phyloP scores from a whole-genome alignment of 2,888 invertebrate species.

The Rhorus exstirpatorius region DNA sequence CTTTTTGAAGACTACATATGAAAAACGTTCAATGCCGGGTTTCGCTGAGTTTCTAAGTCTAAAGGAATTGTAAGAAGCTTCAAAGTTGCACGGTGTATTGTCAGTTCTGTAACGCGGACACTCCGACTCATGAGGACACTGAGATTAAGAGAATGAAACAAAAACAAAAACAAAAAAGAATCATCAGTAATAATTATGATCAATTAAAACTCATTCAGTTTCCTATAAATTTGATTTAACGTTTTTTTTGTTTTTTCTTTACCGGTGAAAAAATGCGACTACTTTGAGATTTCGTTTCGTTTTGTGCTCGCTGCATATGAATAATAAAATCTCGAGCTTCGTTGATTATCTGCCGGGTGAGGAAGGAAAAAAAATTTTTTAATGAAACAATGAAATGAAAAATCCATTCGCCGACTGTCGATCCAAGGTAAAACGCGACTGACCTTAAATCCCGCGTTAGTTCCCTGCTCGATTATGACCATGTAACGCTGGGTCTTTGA shows the following conservation, averaged over 20 bases:
- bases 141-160: slow-evolving; percentile 75
- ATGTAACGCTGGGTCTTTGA: slow-evolving; percentile 93
- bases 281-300: slow-evolving; percentile 80
- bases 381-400: slow-evolving; percentile 1
- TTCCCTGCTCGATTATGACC: slow-evolving; percentile 94
- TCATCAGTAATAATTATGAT: background rate
- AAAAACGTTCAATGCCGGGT: slow-evolving; percentile 88
- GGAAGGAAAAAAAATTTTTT: slow-evolving; percentile 53
- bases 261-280: slow-evolving; percentile 93
- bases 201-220: slow-evolving; percentile 45
- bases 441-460: slow-evolving; percentile 92
- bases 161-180: slow-evolving; percentile 8
- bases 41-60: slow-evolving; percentile 81
- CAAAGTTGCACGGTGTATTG: slow-evolving; percentile 93
- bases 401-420: no score
- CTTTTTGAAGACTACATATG: slow-evolving; percentile 94
- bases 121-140: slow-evolving; percentile 93
- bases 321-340: slow-evolving; percentile 95
- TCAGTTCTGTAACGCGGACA: slow-evolving; percentile 91
- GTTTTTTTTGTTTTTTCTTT: slow-evolving; percentile 73
- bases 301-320: slow-evolving; percentile 83
- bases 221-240: slow-evolving; percentile 5
- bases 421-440: slow-evolving; percentile 11
- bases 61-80: slow-evolving; percentile 88
- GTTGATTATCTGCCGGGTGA: slow-evolving; percentile 88